Evolutionary conservation across 2,888 invertebrate species (phyloP), one percentile per base, ranked within the genome.

Genomic region (Ochlodes sylvanus): DNA sequence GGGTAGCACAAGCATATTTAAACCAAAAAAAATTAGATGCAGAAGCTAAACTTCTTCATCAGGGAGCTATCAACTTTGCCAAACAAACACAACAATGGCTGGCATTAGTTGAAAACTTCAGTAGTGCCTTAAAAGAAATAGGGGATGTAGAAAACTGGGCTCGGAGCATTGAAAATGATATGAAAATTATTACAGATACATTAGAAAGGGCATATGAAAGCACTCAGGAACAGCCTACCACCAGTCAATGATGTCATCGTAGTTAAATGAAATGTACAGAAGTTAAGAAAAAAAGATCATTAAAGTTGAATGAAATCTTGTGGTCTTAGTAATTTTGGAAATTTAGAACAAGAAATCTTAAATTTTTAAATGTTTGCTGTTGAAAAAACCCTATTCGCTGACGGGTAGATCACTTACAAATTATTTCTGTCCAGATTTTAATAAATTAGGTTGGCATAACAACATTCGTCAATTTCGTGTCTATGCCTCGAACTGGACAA

Each of bases 71-170:
- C 6, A 98, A 98, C 83, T 98, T 99, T 93, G 96, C 98, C 0
- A 98, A 98, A 88, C 99, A 99, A 88, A 99, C 99, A 0, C 97
- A 98, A 74, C 98, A 99, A 79, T 99, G 99, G 99, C 91, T 99
- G n/a, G 96, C 96, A 72, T 94, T 99, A 62, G 97, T 98, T 0
- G 98, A 98, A 85, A 96, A 96, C 71, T 98, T 98, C 79, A 97
- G 97, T 77, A 96, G 97, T 81, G 96, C 97, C 0, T 90, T 98
- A 1, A 97, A 99, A 94, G 99, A 99, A 94, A 96, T 99, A 65
- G 99, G 99, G 0, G 99, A 99, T 94, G 99, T 99, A 0, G 99
- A 99, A 85, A 99, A 99, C 86, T 99, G 99, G 99, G 98, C 99
- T 0, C 95, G 97, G 74, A 98, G 98, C 74, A 99, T 99, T 78